Conservation (phyloP, 2,113 vertebrate species). For the Coptodon rendalli region DNA sequence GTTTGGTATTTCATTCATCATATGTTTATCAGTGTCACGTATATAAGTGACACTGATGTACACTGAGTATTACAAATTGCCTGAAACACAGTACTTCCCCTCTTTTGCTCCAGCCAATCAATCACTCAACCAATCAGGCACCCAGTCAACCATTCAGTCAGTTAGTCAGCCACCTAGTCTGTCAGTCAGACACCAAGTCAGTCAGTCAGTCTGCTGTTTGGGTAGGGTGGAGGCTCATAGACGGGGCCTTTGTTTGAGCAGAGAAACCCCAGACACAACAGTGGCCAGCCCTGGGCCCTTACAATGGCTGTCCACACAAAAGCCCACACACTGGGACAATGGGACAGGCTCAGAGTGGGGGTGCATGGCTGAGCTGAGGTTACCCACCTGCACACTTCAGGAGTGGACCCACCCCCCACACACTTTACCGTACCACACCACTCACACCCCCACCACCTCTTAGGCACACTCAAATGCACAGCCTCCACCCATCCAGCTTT, state of each 20-base stretch:
- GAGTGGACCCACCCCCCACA: neutral
- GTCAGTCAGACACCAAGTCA: neutral
- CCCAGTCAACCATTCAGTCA: constrained; percentile 16
- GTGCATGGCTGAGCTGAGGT: constrained; percentile 57
- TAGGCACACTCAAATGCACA: neutral
- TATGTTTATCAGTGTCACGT: neutral
- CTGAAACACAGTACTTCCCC: neutral
- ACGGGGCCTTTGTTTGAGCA: constrained; percentile 66
- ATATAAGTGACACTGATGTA: neutral
- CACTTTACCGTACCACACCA: neutral
- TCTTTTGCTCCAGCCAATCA: neutral
- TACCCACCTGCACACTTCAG: constrained; percentile 73
- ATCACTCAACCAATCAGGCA: constrained; percentile 17
- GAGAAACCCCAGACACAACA: constrained; percentile 74
- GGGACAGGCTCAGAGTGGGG: constrained; percentile 50
- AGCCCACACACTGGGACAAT: constrained; percentile 68
- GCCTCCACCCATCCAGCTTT: neutral
- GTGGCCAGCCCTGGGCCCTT: constrained; percentile 50
- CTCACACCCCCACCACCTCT: neutral
- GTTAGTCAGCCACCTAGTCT: constrained; percentile 4
- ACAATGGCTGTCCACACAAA: constrained; percentile 67
- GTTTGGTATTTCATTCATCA: neutral
- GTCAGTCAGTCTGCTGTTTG: constrained; percentile 45
- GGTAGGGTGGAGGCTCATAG: constrained; percentile 55
- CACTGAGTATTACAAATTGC: neutral